Percentiles rank a stretch among this genome's conserved stretches.
phyloP scores from a whole-genome alignment of 1,140 invertebrate species.

The Pararge aegeria region DNA sequence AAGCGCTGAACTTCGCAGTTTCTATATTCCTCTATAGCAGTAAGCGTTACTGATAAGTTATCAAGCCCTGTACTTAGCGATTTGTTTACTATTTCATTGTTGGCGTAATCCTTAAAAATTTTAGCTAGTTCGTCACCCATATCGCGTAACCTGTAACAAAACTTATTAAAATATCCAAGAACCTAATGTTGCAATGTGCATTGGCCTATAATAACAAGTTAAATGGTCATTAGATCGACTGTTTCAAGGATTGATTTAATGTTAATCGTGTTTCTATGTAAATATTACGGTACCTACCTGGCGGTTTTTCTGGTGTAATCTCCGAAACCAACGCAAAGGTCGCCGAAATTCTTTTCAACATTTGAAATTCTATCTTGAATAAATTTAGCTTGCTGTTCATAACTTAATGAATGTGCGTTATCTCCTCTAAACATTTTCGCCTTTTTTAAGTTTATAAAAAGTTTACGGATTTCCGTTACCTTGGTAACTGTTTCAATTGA shows the following conservation, averaged over 20 bases:
- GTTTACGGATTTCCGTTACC: background rate
- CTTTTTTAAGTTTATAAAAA: background rate
- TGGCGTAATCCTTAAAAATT: slow-evolving; percentile 82
- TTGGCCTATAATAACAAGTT: too few species aligned
- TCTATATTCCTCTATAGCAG: slow-evolving; percentile 85
- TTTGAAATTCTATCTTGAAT: slow-evolving; percentile 85
- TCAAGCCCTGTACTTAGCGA: slow-evolving; percentile 82
- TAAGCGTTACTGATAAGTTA: slow-evolving; percentile 83
- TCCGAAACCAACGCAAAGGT: slow-evolving; percentile 84
- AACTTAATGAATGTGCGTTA: slow-evolving; percentile 65
- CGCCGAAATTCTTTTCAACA: slow-evolving; percentile 85
- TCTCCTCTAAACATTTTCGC: slow-evolving; percentile 67
- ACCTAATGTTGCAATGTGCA: too few species aligned
- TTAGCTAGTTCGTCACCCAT: slow-evolving; percentile 85
- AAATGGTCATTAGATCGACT: too few species aligned
- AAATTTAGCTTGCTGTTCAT: slow-evolving; percentile 85
- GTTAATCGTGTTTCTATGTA: background rate
- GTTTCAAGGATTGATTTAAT: too few species aligned
- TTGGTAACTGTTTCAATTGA: background rate
- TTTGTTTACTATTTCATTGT: slow-evolving; percentile 85
- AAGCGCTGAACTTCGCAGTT: slow-evolving; percentile 85
- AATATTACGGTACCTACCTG: slow-evolving; percentile 54
- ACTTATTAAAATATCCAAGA: background rate
- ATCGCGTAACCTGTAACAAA: slow-evolving; percentile 82
- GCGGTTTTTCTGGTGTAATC: slow-evolving; percentile 85